Base-by-base conservation (phyloP, 2,797 vertebrate genomes). In the Enteromius treurensis region DNA sequence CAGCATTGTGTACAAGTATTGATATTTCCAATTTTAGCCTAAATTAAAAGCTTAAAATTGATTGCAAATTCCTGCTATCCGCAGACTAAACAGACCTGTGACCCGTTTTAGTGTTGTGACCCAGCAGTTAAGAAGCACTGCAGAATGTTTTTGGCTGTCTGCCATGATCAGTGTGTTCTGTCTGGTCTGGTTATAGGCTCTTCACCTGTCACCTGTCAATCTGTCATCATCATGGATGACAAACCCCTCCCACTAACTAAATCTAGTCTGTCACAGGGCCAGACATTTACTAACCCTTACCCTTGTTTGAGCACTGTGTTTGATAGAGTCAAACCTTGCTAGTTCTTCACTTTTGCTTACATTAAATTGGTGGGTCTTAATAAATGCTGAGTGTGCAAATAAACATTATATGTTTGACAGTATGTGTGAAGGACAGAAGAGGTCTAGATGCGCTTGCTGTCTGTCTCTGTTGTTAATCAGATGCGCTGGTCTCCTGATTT, bases 151-250 rank as follows among this genome's bases (percentile, higher is more conserved):
- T 64, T 37, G 40, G 80, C 51, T 71, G n/a, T 60, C 40, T 78
- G 82, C 84, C 32, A 82, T 19, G 9, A 51, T 74, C 62, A 55
- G 75, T 55, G 73, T 60, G n/a, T 42, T 42, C 79, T 21, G 73
- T 69, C 79, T 78, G 67, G 76, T 81, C 34, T 76, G 51, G 32
- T 84, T 55, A 67, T 53, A 23, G n/a, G 34, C 7, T 67, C 32
- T 19, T 86, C 67, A 42, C n/a, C 42, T 71, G 68, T 81, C 47
- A 77, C 75, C 68, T 80, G 77, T 84, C 84, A 71, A 23, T 67
- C 65, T 77, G 58, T 86, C 68, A 58, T 42, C 74, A 58, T 42
- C 2, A 1, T 32, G 75, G 55, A 42, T 78, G 45, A 78, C 45
- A 74, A 60, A 67, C 14, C 58, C 53, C n/a, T 77, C 21, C 47